Conservation (phyloP, 2,113 vertebrate species). For the Neopipo cinnamomea region DNA sequence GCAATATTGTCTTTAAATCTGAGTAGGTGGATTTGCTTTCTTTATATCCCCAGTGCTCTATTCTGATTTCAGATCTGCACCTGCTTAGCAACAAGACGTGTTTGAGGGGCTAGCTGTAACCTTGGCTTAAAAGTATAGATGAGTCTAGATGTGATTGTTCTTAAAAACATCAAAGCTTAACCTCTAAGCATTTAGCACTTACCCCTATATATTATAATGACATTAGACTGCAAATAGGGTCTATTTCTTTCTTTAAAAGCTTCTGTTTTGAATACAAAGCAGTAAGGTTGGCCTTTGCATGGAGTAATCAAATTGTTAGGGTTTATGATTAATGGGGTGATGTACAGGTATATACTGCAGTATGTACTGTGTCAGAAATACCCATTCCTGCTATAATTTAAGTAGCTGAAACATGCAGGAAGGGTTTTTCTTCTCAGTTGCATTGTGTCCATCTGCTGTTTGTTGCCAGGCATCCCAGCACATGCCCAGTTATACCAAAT, state of each 20-base stretch:
- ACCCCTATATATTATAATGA: background rate
- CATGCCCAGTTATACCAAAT: background rate
- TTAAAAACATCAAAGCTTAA: background rate
- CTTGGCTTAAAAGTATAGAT: background rate
- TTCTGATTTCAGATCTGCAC: constrained; percentile 52
- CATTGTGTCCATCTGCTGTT: background rate
- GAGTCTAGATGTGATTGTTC: background rate
- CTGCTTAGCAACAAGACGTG: constrained; percentile 57
- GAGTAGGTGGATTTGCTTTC: constrained; percentile 65
- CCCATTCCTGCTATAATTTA: background rate
- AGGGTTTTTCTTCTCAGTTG: background rate
- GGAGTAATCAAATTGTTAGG: background rate
- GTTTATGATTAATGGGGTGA: background rate
- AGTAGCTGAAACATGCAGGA: background rate
- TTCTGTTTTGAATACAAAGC: background rate
- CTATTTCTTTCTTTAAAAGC: background rate
- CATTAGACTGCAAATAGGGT: background rate
- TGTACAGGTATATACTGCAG: background rate
- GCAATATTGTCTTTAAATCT: constrained; percentile 68
- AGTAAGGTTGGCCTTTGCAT: background rate
- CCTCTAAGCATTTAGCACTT: background rate
- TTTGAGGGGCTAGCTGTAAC: background rate
- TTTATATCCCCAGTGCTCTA: constrained; percentile 31
- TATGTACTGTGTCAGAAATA: background rate
- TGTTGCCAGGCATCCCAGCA: background rate